phyloP scores from a whole-genome alignment of 1,140 invertebrate species.

The Macrocentrus cingulum region DNA sequence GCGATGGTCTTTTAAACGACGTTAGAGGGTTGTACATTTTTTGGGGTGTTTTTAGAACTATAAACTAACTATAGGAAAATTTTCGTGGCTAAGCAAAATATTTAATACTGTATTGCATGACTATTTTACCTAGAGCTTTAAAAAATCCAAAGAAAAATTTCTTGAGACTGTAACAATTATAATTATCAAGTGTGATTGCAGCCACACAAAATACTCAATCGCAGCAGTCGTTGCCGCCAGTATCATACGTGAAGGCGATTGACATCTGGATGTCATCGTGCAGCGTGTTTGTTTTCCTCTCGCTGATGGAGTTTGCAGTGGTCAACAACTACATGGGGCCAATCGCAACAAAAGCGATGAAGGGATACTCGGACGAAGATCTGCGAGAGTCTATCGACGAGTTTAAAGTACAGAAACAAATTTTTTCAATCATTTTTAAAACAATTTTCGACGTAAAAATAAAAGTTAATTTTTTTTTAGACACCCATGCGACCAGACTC shows the following conservation, averaged over 20 bases:
- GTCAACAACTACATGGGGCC: slow-evolving; percentile 92
- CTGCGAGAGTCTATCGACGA: slow-evolving; percentile 72
- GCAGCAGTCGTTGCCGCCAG: slow-evolving; percentile 85
- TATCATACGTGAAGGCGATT: slow-evolving; percentile 89
- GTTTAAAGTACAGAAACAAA: slow-evolving; percentile 64
- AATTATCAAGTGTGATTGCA: slow-evolving; percentile 49
- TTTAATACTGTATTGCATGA: too few species aligned
- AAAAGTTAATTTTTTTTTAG: slow-evolving; percentile 30
- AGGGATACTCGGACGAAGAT: slow-evolving; percentile 87
- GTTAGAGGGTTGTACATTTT: too few species aligned
- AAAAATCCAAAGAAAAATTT: too few species aligned
- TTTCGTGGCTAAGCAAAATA: too few species aligned
- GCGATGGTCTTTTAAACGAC: too few species aligned
- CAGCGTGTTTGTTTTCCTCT: slow-evolving; percentile 90
- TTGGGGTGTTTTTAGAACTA: too few species aligned
- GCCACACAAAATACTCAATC: slow-evolving; percentile 89
- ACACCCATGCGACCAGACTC: slow-evolving; percentile 57
- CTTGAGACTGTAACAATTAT: slow-evolving; percentile 13
- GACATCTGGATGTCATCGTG: slow-evolving; percentile 94
- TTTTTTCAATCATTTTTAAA: not conserved
- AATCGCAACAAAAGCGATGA: slow-evolving; percentile 84
- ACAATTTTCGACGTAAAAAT: too few species aligned
- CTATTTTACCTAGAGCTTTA: too few species aligned
- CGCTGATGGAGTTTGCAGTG: slow-evolving; percentile 88
- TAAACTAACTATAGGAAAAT: too few species aligned